phyloP scores from a whole-genome alignment of 1,140 invertebrate species.

The Rhopalosiphum maidis region DNA sequence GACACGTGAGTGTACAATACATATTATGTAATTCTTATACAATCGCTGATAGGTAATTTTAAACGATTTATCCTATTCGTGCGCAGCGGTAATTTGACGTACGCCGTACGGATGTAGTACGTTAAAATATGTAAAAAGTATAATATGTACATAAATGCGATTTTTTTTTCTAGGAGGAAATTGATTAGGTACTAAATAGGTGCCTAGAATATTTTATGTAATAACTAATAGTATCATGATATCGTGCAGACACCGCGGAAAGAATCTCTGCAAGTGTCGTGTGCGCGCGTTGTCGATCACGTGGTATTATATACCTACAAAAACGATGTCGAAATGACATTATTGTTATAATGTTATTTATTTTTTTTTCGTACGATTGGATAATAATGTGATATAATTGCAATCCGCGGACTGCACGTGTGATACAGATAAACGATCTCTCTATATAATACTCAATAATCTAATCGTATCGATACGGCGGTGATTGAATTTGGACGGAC shows the following conservation, averaged over 20 bases:
- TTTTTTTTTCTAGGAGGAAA: background rate
- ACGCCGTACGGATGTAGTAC: background rate
- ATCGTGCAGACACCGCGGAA: background rate
- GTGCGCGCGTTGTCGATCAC: background rate
- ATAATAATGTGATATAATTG: background rate
- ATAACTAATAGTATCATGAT: background rate
- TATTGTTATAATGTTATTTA: background rate
- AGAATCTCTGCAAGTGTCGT: background rate
- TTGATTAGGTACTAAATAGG: background rate
- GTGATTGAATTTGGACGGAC: background rate
- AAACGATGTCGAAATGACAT: constrained; percentile 16
- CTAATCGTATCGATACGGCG: background rate
- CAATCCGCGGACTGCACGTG: background rate
- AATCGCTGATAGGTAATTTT: background rate
- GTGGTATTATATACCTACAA: no score
- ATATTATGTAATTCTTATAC: background rate
- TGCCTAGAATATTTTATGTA: background rate
- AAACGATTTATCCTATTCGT: background rate
- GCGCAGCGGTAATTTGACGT: background rate
- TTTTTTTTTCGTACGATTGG: constrained; percentile 1
- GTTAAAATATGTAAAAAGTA: background rate
- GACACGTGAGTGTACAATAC: background rate
- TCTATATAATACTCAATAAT: background rate
- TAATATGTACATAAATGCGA: no score
- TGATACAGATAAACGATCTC: constrained; percentile 20